Percentiles rank a stretch among this genome's conserved stretches.
Evolutionary conservation across 1,140 invertebrate genomes (phyloP).

Genomic region (Calycopis cecrops): DNA sequence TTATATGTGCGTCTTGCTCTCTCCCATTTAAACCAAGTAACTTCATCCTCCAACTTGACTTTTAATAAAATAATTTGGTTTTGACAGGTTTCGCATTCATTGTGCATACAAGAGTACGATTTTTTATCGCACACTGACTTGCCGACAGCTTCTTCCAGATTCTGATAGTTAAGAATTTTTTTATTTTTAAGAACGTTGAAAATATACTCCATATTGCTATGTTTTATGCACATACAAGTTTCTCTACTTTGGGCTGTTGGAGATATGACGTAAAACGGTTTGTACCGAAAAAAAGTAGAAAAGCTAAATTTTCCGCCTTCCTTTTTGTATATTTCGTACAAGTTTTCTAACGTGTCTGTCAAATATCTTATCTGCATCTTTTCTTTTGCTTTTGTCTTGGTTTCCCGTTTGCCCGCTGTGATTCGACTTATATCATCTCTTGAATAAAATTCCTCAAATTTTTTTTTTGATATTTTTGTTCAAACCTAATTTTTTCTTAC

Average conservation of each 20-base stretch:
- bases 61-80: not conserved
- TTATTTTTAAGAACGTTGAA: not conserved
- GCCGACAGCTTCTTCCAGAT: not conserved
- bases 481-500: not conserved
- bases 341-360: constrained; percentile 15
- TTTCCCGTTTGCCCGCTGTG: constrained; percentile 25
- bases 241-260: constrained; percentile 12
- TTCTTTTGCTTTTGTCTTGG: constrained; percentile 16
- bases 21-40: constrained; percentile 6
- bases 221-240: constrained; percentile 24
- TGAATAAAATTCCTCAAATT: constrained; percentile 16
- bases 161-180: not conserved
- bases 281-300: constrained; percentile 20
- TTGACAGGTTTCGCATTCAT: not conserved
- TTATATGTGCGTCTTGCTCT: constrained; percentile 7
- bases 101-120: not conserved
- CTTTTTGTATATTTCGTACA: constrained; percentile 22
- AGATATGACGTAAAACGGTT: constrained; percentile 23
- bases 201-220: constrained; percentile 19
- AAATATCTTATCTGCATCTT: constrained; percentile 25
- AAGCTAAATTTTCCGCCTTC: constrained; percentile 23
- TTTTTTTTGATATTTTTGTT: not conserved
- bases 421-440: constrained; percentile 20
- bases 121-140: not conserved
- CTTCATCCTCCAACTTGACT: not conserved